Percentiles rank a stretch among this genome's conserved stretches.
phyloP scores from a whole-genome alignment of 2,797 vertebrate species.

The Centropyge bicolor region DNA sequence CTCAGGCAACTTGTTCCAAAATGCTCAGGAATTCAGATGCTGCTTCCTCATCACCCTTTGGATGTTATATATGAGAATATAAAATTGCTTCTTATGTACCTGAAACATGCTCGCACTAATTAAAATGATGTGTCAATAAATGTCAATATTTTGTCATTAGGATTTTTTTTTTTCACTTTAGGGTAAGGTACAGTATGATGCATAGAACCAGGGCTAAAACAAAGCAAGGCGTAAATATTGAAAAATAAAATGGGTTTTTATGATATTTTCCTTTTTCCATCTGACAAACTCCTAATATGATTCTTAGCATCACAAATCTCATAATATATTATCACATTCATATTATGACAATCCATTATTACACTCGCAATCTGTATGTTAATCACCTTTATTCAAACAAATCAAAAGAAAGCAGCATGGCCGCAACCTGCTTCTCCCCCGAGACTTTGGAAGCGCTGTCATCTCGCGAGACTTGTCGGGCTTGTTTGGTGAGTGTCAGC shows the following conservation, averaged over 20 bases:
- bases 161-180: neutral
- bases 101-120: neutral
- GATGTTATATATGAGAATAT: constrained; percentile 9
- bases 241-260: neutral
- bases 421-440: neutral
- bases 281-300: neutral
- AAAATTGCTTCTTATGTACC: neutral
- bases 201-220: neutral
- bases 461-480: constrained; percentile 66
- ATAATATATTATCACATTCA: neutral
- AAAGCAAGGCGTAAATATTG: neutral
- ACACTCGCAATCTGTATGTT: neutral
- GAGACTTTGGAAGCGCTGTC: no score
- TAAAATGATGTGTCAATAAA: neutral
- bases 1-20: neutral
- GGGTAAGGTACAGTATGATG: neutral
- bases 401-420: neutral
- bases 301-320: neutral
- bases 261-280: neutral
- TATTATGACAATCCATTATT: neutral
- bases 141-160: neutral
- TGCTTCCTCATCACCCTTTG: neutral
- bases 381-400: neutral
- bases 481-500: constrained; percentile 63
- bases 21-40: neutral